Percentiles rank a stretch among this genome's conserved stretches.
Evolutionary conservation across 2,888 invertebrate genomes (phyloP).

Genomic region (Callosobruchus maculatus): DNA sequence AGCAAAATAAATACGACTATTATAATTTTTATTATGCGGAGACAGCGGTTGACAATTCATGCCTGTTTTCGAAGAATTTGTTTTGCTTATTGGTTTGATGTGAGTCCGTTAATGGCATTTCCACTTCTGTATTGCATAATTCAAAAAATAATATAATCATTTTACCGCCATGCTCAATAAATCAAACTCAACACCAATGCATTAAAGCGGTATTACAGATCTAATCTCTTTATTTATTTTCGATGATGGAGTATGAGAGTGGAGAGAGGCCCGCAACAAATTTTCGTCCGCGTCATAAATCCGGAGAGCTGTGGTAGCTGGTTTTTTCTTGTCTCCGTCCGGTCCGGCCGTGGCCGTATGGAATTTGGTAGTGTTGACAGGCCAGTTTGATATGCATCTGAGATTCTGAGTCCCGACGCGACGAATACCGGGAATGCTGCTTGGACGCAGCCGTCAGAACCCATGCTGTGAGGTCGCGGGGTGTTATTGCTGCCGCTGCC

Average conservation of each 20-base stretch:
- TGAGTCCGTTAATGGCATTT: too few relatives aligned
- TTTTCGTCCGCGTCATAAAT: constrained; percentile 4
- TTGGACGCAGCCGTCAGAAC: background rate
- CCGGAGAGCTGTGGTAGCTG: constrained; percentile 14
- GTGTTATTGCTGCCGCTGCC: background rate
- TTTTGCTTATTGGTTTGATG: too few relatives aligned
- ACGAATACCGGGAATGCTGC: background rate
- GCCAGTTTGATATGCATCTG: constrained; percentile 15
- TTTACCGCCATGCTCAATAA: background rate
- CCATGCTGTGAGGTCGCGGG: background rate
- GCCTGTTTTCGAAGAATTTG: too few relatives aligned
- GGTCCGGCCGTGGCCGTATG: background rate
- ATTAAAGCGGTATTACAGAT: background rate
- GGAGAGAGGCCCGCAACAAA: background rate
- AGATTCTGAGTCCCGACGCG: too few relatives aligned
- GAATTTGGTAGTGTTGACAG: constrained; percentile 24
- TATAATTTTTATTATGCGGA: too few relatives aligned
- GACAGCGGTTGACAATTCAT: too few relatives aligned
- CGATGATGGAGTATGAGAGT: background rate
- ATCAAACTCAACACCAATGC: background rate
- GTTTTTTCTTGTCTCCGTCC: constrained; percentile 9
- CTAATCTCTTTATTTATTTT: background rate
- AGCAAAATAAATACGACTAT: too few relatives aligned
- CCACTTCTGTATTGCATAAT: background rate
- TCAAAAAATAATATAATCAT: background rate